phyloP scores from a whole-genome alignment of 1,140 invertebrate species.

The Arctopsyche grandis region DNA sequence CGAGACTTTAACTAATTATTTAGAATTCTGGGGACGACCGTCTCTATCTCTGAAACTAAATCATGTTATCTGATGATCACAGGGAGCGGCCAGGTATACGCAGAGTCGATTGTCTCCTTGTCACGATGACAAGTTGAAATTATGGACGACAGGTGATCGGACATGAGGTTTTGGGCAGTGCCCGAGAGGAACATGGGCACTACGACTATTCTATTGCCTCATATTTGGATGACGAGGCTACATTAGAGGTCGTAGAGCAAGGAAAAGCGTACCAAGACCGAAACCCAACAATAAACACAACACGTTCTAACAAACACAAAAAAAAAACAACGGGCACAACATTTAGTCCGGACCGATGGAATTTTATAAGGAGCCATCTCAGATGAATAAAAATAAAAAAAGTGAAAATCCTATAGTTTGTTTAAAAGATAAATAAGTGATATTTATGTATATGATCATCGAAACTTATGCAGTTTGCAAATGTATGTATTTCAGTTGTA shows the following conservation, averaged over 20 bases:
- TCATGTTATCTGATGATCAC: constrained; percentile 45
- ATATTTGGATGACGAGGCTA: constrained; percentile 35
- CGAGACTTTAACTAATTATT: constrained; percentile 26
- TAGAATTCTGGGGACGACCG: constrained; percentile 10
- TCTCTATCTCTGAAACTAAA: constrained; percentile 26
- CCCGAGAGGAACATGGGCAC: constrained; percentile 23
- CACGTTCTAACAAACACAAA: not conserved
- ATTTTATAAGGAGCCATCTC: too few species aligned
- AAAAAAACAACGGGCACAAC: not conserved
- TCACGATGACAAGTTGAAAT: constrained; percentile 52
- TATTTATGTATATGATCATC: too few species aligned
- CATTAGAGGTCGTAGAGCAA: constrained; percentile 21
- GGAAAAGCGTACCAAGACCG: not conserved
- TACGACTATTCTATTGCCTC: constrained; percentile 27
- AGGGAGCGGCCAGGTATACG: constrained; percentile 48
- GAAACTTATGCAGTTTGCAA: not conserved
- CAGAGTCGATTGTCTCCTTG: constrained; percentile 38
- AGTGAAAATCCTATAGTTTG: not conserved
- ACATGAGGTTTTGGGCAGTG: constrained; percentile 38
- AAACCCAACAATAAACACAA: not conserved
- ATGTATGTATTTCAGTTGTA: not conserved
- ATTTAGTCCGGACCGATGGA: not conserved
- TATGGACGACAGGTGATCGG: constrained; percentile 49
- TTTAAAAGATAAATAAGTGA: too few species aligned
- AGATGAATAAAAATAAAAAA: too few species aligned